Evolutionary conservation across 2,888 invertebrate species (phyloP), one percentile per base, ranked within the genome.

Genomic region (Dolichopus griseipennis): DNA sequence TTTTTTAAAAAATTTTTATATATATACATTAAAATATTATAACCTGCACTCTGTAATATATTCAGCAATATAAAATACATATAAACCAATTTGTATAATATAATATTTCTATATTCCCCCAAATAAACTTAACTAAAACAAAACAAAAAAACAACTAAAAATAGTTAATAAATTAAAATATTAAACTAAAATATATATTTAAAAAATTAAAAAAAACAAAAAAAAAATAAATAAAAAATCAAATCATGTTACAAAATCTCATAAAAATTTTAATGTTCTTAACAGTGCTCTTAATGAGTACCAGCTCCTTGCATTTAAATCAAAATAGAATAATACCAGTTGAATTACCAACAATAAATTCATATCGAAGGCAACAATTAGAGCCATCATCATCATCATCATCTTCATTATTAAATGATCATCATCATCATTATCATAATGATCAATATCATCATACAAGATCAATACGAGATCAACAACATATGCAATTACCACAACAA

Each of bases 251-350:
- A 7, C 52, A 63, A 18, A 65, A 66, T 65, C 34, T 15, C 27
- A 62, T 66, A 43, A 52, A 33, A 21, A 27, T 27, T 64, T 52
- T 22, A 22, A 62, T 61, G 64, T 68, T 65, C 15, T 67, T 65
- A 22, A 52, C 52, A 18, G 52, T 52, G 52, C 52, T 72, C 27
- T 67, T 68, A 22, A 66, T 67, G 63, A 69, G 69, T 61, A 66
- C 70, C 12, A 65, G 68, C 27, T 71, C 72, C 65, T 64, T 72
- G 67, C 73, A 73, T 65, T 71, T 73, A 68, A 67, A 70, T 64
- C 62, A 70, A 66, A 70, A 72, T 64, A 65, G 71, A 67, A 18
- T 52, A 52, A 52, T 52, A 15, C 52, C 52, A 52, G 52, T 52
- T 52, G 52, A 52, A 52, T 52, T 52, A 52, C 15, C 52, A 52